Conservation (phyloP, 1,140 invertebrate species). For the Orius laevigatus region DNA sequence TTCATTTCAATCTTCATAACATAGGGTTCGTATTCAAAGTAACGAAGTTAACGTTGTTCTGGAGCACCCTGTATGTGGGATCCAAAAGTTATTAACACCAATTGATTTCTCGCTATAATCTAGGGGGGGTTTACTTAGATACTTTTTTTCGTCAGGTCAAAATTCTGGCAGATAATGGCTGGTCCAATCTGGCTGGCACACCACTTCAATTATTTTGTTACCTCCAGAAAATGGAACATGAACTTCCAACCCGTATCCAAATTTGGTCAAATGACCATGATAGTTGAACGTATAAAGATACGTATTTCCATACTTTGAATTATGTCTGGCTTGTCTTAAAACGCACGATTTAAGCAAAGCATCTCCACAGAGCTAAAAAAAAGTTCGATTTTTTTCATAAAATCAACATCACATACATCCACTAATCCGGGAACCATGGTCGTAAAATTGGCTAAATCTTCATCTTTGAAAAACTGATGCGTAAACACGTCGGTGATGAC, state of each 20-base stretch:
- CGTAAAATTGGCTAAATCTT: constrained; percentile 21
- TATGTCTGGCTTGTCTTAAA: constrained; percentile 17
- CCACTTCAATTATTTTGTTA: constrained; percentile 8
- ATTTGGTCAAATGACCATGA: constrained; percentile 21
- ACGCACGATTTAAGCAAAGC: constrained; percentile 22
- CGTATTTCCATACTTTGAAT: constrained; percentile 14
- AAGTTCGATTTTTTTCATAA: background rate
- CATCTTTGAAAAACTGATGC: constrained; percentile 19
- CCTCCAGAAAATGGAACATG: constrained; percentile 21
- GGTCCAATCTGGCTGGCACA: background rate
- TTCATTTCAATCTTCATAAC: too few species aligned
- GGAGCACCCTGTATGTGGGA: too few species aligned
- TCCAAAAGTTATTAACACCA: too few species aligned
- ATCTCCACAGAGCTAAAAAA: constrained; percentile 21
- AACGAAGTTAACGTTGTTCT: too few species aligned
- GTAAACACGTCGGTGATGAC: constrained; percentile 20
- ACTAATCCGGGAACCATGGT: constrained; percentile 22
- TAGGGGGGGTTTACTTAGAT: too few species aligned
- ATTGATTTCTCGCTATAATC: too few species aligned
- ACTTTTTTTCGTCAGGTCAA: too few species aligned
- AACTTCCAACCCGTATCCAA: constrained; percentile 20
- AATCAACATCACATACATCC: constrained; percentile 19
- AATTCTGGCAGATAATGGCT: too few species aligned
- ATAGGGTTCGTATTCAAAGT: too few species aligned
- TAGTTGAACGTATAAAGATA: constrained; percentile 24